Percentiles rank a stretch among this genome's conserved stretches.
These are phyloP conservation scores for Pelvicachromis taeniatus DNA, from an alignment of 2,113 vertebrate species.

Conservation along the genomic window DNA sequence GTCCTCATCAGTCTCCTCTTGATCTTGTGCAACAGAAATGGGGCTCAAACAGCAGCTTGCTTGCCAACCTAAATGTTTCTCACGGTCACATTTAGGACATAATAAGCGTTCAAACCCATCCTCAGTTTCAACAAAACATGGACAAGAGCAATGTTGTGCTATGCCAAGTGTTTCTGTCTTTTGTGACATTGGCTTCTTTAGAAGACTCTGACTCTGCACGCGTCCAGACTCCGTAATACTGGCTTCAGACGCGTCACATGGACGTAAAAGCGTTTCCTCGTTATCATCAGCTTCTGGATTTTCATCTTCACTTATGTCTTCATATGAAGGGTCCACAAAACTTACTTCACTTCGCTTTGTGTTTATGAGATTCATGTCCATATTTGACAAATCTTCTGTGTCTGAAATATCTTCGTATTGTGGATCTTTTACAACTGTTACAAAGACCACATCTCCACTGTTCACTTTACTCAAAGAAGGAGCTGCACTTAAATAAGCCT, in stretches of 20 bases:
- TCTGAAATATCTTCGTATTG: constrained; percentile 33
- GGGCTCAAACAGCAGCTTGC: neutral
- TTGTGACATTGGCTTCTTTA: neutral
- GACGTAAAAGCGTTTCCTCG: neutral
- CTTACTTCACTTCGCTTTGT: neutral
- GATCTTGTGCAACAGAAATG: neutral
- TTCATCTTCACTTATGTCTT: neutral
- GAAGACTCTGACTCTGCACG: neutral
- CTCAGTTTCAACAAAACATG: neutral
- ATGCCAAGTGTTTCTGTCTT: neutral
- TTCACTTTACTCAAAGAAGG: neutral
- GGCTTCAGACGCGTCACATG: neutral
- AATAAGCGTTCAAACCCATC: neutral
- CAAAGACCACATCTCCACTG: neutral
- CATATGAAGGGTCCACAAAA: neutral
- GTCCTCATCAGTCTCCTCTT: neutral
- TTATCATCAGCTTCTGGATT: neutral
- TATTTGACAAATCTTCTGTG: neutral
- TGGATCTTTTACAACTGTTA: neutral
- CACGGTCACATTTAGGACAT: neutral
- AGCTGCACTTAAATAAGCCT: neutral
- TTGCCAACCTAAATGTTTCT: neutral
- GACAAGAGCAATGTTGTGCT: neutral
- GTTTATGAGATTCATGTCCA: neutral
- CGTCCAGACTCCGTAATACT: neutral